Evolutionary conservation across 2,797 vertebrate species (phyloP), one percentile per base, ranked within the genome.

Genomic region (Macropus fuliginosus): DNA sequence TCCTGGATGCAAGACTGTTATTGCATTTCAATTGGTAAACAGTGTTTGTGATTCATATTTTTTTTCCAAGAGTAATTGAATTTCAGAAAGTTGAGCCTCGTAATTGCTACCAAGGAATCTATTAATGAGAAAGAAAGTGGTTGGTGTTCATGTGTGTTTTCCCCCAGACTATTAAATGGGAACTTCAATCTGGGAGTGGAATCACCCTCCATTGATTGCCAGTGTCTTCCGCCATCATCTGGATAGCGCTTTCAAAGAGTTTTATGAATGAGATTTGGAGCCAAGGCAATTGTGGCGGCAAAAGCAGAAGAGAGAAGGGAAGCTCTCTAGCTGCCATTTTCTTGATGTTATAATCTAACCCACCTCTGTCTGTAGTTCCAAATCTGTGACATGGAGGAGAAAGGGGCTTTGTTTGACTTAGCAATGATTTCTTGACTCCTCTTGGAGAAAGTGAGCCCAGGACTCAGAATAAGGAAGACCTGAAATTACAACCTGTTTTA

Each of bases 251-350:
- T 98, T 98, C 98, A 98, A 98, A 98, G 98, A 98, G 97, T 98
- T 98, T 98, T 98, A 97, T 98, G 98, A 99, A 99, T 98, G 98
- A 98, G 98, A 98, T 98, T 98, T 98, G 98, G 97, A 98, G 98
- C 97, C 97, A 96, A 97, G 97, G 98, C 98, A 98, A 99, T 98
- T 98, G 98, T 98, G 98, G 97, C 92, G 94, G 96, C 97, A 98
- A 98, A 98, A 98, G 98, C 98, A 98, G 98, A 98, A 98, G 97
- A 96, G 93, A 96, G 92, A 98, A 98, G 90, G 95, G 97, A 98
- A 98, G 97, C 81, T 91, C 97, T 98, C 92, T 96, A 97, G 94
- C 95, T 94, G 92, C 97, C 97, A 96, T 95, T 97, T 98, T 98
- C 98, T 97, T 98, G 96, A 96, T 98, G 91, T 96, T 98, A 96